These are phyloP conservation scores for Cotesia congregata DNA, from an alignment of 2,888 invertebrate genomes.

Conservation along the genomic window DNA sequence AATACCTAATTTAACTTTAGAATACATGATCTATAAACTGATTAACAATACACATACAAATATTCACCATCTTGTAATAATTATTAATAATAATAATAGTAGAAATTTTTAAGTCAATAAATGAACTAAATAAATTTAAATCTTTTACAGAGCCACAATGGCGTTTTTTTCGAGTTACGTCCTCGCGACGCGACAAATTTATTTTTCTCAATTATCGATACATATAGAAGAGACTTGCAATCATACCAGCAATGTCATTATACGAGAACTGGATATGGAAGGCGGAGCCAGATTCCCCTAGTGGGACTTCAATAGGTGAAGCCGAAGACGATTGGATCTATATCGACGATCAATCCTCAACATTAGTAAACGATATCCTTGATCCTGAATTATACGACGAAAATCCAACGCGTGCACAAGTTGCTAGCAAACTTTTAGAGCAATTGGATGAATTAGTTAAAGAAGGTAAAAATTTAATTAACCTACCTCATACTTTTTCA, in stretches of 20 bases:
- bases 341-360: conserved; percentile 60
- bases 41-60: too few relatives aligned
- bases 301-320: conserved; percentile 66
- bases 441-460: conserved; percentile 79
- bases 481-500: not conserved
- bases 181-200: conserved; percentile 76
- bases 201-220: conserved; percentile 56
- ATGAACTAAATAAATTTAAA: conserved; percentile 9
- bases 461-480: conserved; percentile 72
- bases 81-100: too few relatives aligned
- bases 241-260: conserved; percentile 56
- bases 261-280: conserved; percentile 70
- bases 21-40: too few relatives aligned
- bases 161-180: conserved; percentile 79
- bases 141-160: conserved; percentile 84
- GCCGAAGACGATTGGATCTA: conserved; percentile 62
- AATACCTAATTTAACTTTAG: too few relatives aligned
- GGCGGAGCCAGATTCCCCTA: conserved; percentile 73
- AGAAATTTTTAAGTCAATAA: not conserved
- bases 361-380: conserved; percentile 51
- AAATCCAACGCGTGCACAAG: conserved; percentile 71
- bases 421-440: conserved; percentile 77
- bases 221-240: conserved; percentile 53
- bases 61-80: too few relatives aligned
- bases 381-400: conserved; percentile 61